phyloP scores from a whole-genome alignment of 2,113 vertebrate species.

The Rousettus leschenaultii region DNA sequence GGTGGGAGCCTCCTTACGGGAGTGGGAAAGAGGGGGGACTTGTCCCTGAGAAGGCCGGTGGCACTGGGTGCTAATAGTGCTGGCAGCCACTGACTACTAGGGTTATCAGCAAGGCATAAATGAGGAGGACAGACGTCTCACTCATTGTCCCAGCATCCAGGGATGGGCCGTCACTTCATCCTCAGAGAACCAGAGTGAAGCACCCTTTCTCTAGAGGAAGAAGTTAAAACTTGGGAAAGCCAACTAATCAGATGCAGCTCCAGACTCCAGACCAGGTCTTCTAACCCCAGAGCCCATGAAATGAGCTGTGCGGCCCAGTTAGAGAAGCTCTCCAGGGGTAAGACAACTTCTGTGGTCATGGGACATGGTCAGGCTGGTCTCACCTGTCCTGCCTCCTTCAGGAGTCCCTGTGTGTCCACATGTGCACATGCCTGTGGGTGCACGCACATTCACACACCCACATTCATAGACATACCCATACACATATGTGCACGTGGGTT shows the following conservation, averaged over 20 bases:
- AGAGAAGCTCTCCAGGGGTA: not conserved
- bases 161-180: not conserved
- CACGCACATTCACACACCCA: not conserved
- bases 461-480: too few species aligned
- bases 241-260: not conserved
- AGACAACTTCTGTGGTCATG: not conserved
- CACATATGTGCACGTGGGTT: too few species aligned
- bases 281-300: not conserved
- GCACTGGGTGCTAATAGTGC: too few species aligned
- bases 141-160: fast-evolving
- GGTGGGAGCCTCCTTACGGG: not conserved
- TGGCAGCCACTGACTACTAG: not conserved
- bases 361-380: too few species aligned
- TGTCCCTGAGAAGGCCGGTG: not conserved
- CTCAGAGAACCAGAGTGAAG: not conserved
- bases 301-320: not conserved
- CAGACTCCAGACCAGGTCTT: not conserved
- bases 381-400: not conserved
- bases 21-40: not conserved
- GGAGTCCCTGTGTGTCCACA: not conserved
- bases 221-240: not conserved
- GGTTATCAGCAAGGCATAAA: not conserved
- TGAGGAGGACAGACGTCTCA: not conserved
- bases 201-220: not conserved
- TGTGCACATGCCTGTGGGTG: too few species aligned